Evolutionary conservation across 2,888 invertebrate species (phyloP), one percentile per base, ranked within the genome.

Genomic region (Tetrapedia diversipes): DNA sequence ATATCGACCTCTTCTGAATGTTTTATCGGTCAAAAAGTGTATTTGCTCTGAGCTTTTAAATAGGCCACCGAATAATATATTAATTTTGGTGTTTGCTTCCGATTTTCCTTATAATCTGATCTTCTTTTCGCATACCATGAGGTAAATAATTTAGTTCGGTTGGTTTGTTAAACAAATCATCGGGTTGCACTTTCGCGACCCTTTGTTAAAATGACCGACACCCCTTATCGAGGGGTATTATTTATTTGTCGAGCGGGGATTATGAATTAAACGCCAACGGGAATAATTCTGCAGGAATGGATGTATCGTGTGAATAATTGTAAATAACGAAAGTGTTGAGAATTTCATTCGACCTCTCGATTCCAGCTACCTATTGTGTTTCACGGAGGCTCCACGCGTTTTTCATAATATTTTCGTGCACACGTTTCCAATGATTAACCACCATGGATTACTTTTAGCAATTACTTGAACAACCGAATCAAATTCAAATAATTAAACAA

Each of bases 281-380:
- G 22, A 45, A 61, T 47, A 45, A 60, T 60, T 45, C 16, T 32
- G 22, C 45, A 27, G 6, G n/a, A 16, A 34, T 32, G 32, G 34
- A 16, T 45, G 32, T 45, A 45, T 22, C 29, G 47, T 24, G 47
- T 24, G 41, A 47, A 60, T 60, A 47, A 60, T 47, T 47, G 60
- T 34, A 47, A 61, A 61, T 47, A 47, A 61, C 29, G 16, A 47
- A 61, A 61, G 34, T 47, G 45, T 61, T 47, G 60, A 16, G 60
- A 61, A 61, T 61, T 34, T 61, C n/a, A 61, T 61, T 34, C 11
- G 34, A 61, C 22, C 45, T 61, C 45, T 34, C 24, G 7, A 2
- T 11, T 16, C 16, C 32, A 10, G 24, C 27, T 27, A n/a, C 27
- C 32, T 34, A 60, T 22, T n/a, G 34, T 3, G 6, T 47, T 61